phyloP scores from a whole-genome alignment of 2,797 vertebrate genomes.

The Pangasius djambal region DNA sequence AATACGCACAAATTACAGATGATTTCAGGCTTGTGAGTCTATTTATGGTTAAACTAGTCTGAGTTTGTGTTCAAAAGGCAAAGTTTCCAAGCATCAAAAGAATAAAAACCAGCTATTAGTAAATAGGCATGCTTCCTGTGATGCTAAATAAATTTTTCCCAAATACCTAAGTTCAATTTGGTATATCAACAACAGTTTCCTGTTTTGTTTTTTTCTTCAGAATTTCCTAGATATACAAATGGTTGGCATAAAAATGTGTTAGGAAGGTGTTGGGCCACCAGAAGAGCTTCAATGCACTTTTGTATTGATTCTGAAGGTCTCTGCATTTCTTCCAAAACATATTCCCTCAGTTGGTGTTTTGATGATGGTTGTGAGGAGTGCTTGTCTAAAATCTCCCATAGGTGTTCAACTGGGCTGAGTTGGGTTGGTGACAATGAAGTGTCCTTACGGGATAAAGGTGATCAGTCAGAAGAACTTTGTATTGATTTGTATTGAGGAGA shows the following conservation, averaged over 20 bases:
- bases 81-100: constrained; percentile 23
- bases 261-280: background rate
- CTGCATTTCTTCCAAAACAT: background rate
- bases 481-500: background rate
- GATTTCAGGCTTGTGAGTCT: constrained; percentile 32
- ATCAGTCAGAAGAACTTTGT: background rate
- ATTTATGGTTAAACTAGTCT: constrained; percentile 37
- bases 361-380: background rate
- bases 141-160: constrained; percentile 17
- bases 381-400: no score
- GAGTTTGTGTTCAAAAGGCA: constrained; percentile 23
- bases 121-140: constrained; percentile 15
- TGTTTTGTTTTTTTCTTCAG: background rate
- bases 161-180: constrained; percentile 8
- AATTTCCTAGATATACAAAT: background rate
- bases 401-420: background rate
- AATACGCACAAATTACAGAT: constrained; percentile 50
- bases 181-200: background rate
- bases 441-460: background rate
- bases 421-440: background rate
- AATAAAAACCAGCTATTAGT: constrained; percentile 24
- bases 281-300: background rate
- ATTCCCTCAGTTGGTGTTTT: background rate
- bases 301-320: background rate
- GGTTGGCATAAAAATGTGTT: background rate